phyloP scores from a whole-genome alignment of 2,113 vertebrate species.

The Propithecus coquereli region DNA sequence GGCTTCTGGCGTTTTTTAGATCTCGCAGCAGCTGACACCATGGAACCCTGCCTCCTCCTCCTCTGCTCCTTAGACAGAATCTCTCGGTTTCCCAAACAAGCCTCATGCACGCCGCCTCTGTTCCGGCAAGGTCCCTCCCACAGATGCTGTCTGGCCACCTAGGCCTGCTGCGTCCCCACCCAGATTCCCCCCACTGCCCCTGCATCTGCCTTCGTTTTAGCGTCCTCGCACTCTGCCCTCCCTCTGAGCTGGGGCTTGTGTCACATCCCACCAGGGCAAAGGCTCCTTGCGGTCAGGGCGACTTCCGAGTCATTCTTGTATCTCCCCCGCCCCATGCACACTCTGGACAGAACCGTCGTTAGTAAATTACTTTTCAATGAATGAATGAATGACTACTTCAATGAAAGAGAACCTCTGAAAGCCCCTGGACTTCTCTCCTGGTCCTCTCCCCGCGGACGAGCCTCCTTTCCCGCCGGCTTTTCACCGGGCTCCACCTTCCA shows the following conservation, averaged over 20 bases:
- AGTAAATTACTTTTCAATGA: not conserved
- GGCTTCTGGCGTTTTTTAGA: not conserved
- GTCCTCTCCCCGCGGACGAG: not conserved
- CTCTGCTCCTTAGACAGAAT: not conserved
- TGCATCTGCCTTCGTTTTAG: not conserved
- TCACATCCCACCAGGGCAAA: not conserved
- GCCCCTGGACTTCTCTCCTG: not conserved
- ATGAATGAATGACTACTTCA: not conserved
- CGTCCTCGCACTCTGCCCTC: not conserved
- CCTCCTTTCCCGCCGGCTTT: not conserved
- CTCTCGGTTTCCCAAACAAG: not conserved
- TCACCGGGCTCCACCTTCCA: not conserved
- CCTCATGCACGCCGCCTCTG: not conserved
- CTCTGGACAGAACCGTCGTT: not conserved
- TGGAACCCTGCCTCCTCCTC: not conserved
- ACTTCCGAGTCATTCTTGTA: not conserved
- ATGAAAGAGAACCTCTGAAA: not conserved
- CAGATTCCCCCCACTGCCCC: not conserved
- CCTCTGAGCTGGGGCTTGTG: fast-evolving
- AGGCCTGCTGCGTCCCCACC: not conserved
- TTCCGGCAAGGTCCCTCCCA: not conserved
- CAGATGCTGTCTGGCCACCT: not conserved
- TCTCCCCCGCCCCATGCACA: not conserved
- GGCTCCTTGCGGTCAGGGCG: not conserved
- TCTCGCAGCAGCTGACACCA: not conserved